These are phyloP conservation scores for Empidonax traillii DNA, from an alignment of 2,113 vertebrate genomes.

Conservation along the genomic window DNA sequence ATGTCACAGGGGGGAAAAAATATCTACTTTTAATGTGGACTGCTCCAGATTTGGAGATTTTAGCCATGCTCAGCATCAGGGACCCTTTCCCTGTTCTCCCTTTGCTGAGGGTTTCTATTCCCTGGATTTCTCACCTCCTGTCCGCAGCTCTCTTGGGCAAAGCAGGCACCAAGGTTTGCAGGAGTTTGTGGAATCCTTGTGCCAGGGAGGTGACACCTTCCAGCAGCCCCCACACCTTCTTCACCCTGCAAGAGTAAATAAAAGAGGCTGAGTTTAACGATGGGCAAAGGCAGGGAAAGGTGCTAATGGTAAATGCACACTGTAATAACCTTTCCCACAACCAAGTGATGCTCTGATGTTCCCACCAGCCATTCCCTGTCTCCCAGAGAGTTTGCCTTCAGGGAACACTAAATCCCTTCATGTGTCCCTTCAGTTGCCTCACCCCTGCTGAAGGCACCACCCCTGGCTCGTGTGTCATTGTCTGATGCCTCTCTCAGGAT, in stretches of 20 bases:
- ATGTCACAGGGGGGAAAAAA: neutral
- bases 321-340: neutral
- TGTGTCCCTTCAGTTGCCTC: neutral
- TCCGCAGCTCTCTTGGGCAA: neutral
- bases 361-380: accelerated
- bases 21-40: neutral
- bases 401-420: neutral
- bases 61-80: neutral
- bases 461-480: neutral
- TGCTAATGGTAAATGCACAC: neutral
- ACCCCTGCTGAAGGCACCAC: neutral
- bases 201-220: neutral
- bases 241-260: slow-evolving; percentile 16
- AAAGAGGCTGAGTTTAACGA: neutral
- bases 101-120: neutral
- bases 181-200: neutral
- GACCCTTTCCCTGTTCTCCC: neutral
- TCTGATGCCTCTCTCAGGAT: neutral
- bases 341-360: neutral
- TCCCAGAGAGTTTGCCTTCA: neutral
- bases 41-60: neutral
- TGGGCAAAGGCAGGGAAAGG: neutral
- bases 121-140: neutral
- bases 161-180: neutral
- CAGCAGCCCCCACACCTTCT: slow-evolving; percentile 43